A percentile compares a stretch with the other conserved stretches of the same genome.
Evolutionary conservation across 2,888 invertebrate species (phyloP).

Genomic region (Tortrix viridana): DNA sequence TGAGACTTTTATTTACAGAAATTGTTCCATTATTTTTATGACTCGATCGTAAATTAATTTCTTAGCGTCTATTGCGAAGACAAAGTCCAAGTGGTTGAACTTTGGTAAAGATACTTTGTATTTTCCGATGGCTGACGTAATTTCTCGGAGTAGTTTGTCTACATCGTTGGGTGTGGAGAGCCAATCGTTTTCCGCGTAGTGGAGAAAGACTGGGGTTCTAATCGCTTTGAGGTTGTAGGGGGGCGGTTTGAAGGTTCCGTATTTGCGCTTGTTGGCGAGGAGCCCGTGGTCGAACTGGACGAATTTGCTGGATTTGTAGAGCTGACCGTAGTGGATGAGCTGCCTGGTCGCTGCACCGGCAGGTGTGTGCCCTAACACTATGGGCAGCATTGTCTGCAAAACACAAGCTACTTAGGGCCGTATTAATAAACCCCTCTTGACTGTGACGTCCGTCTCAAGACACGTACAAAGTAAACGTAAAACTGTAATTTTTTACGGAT

Average conservation of each 20-base stretch:
- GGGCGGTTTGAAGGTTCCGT: conserved; percentile 79
- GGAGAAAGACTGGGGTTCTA: conserved; percentile 74
- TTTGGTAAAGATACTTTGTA: conserved; percentile 71
- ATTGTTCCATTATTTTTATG: conserved; percentile 72
- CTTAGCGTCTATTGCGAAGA: conserved; percentile 84
- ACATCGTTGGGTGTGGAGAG: conserved; percentile 77
- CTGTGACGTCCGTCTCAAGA: too few species aligned
- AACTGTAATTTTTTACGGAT: too few species aligned
- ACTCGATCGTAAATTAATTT: conserved; percentile 83
- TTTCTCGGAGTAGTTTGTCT: conserved; percentile 61
- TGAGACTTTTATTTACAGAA: conserved; percentile 45
- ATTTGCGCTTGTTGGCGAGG: conserved; percentile 66
- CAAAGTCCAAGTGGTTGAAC: conserved; percentile 85
- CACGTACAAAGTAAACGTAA: too few species aligned
- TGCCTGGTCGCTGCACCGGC: conserved; percentile 79
- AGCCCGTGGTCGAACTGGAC: conserved; percentile 79
- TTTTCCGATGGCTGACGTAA: conserved; percentile 74
- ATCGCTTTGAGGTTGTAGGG: conserved; percentile 75
- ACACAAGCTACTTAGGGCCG: too few species aligned
- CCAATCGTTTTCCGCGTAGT: conserved; percentile 82
- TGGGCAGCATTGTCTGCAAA: conserved; percentile 79
- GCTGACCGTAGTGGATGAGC: conserved; percentile 79
- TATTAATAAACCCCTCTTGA: too few species aligned
- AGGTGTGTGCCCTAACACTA: conserved; percentile 78
- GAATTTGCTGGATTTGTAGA: conserved; percentile 74